Conservation (phyloP, 1,140 invertebrate species). For the Uloborus diversus region DNA sequence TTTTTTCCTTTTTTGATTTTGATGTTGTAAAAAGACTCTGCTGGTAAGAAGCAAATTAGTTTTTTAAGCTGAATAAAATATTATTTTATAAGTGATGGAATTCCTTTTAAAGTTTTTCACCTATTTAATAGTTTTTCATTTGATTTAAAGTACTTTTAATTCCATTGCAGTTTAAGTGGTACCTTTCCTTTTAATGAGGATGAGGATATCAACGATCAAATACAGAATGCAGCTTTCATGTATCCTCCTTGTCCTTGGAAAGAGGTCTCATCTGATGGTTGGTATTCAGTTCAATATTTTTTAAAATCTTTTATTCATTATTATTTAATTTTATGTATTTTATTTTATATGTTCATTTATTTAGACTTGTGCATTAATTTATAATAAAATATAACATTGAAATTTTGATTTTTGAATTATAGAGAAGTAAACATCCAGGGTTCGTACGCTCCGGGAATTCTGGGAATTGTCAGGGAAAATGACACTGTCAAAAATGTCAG, state of each 20-base stretch:
- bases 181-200: conserved; percentile 99
- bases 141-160: too few relatives aligned
- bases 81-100: too few relatives aligned
- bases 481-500: too few relatives aligned
- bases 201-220: conserved; percentile 99
- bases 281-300: conserved; percentile 52
- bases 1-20: background rate
- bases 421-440: too few relatives aligned
- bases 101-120: too few relatives aligned
- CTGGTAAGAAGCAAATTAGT: too few relatives aligned
- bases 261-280: conserved; percentile 96
- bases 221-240: conserved; percentile 99
- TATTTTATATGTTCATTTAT: conserved; percentile 25
- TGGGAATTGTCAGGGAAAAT: too few relatives aligned
- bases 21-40: background rate
- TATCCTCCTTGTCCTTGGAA: conserved; percentile 98
- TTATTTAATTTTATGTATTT: conserved; percentile 24
- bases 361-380: conserved; percentile 49
- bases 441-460: too few relatives aligned
- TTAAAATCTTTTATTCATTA: background rate
- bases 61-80: too few relatives aligned
- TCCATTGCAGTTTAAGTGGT: conserved; percentile 85
- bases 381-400: too few relatives aligned
- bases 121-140: too few relatives aligned
- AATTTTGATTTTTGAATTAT: conserved; percentile 19